Evolutionary conservation across 1,140 invertebrate genomes (phyloP).

Genomic region (Bombus impatiens): DNA sequence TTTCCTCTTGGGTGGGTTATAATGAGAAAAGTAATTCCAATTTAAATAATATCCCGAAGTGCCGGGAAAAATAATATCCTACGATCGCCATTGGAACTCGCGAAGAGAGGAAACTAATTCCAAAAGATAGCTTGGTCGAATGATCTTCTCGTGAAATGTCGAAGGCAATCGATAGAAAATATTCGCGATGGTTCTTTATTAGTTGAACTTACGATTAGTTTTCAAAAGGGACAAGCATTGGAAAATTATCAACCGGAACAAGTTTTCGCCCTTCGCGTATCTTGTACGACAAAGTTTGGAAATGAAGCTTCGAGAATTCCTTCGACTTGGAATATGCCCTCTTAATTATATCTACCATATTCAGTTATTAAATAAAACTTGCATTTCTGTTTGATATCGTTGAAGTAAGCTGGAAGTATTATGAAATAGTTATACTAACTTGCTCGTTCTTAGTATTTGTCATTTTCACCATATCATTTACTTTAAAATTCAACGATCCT

Average conservation of each 20-base stretch:
- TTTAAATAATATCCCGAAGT: constrained; percentile 81
- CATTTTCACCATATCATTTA: no score
- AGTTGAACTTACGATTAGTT: background rate
- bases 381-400: background rate
- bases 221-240: background rate
- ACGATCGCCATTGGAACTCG: constrained; percentile 61
- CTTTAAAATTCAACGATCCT: no score
- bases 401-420: background rate
- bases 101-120: constrained; percentile 62
- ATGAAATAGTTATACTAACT: background rate
- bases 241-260: constrained; percentile 1
- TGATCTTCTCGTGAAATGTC: constrained; percentile 56
- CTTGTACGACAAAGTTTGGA: background rate
- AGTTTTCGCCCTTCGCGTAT: background rate
- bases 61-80: constrained; percentile 78
- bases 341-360: background rate
- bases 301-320: background rate
- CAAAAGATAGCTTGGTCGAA: constrained; percentile 56
- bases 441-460: background rate
- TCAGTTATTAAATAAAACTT: background rate
- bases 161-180: constrained; percentile 58
- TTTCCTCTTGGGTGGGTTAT: constrained; percentile 80
- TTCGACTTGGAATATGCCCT: background rate
- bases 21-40: constrained; percentile 83
- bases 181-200: background rate